Evolutionary conservation across 2,113 vertebrate genomes (phyloP).

Genomic region (Chaetorhynchus papuensis): DNA sequence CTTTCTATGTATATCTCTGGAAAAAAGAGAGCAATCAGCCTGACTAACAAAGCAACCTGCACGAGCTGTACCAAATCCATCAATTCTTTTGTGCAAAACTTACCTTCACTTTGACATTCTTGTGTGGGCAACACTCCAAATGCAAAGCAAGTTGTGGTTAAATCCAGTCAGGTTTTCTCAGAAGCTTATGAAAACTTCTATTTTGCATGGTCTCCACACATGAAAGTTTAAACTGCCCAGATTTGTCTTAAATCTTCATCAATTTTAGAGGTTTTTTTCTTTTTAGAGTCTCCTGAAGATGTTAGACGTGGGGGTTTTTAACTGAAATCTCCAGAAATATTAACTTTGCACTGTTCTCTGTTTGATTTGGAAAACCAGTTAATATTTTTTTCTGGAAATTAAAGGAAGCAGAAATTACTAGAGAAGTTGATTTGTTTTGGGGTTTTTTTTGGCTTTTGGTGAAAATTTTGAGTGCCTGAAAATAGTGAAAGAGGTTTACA

Average conservation of each 20-base stretch:
- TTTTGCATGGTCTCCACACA: background rate
- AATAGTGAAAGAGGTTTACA: background rate
- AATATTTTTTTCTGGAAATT: background rate
- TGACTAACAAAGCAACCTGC: conserved; percentile 8
- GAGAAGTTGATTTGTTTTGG: background rate
- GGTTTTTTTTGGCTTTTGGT: background rate
- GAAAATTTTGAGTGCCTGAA: background rate
- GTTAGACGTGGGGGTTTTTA: background rate
- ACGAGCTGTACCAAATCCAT: background rate
- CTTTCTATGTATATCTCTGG: conserved; percentile 36
- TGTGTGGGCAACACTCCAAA: background rate
- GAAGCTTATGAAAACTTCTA: background rate
- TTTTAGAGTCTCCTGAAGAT: background rate
- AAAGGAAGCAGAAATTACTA: background rate
- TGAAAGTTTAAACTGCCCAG: background rate
- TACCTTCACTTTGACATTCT: background rate
- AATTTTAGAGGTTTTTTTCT: background rate
- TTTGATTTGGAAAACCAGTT: background rate
- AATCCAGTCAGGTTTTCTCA: background rate
- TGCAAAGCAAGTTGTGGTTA: background rate
- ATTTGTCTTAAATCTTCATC: background rate
- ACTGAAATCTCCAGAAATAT: background rate
- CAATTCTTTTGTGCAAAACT: background rate
- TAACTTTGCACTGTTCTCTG: background rate
- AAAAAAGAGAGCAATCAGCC: background rate